Percentiles rank a stretch among this genome's conserved stretches.
These are phyloP conservation scores for Physella acuta DNA, from an alignment of 1,140 invertebrate genomes.

Conservation along the genomic window DNA sequence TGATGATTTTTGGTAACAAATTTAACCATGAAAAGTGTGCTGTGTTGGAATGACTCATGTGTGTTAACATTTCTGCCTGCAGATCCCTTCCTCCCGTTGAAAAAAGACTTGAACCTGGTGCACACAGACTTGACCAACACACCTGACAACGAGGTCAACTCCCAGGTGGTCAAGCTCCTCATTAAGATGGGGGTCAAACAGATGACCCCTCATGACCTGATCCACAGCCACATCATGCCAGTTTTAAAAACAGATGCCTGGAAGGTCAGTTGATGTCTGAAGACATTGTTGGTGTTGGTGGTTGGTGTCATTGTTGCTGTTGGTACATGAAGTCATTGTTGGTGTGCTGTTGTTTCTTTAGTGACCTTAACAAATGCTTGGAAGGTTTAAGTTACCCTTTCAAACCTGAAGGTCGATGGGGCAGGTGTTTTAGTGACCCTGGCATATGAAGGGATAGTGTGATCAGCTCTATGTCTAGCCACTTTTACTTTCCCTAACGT, in stretches of 20 bases:
- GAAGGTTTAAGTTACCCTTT: too few species aligned
- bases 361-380: too few species aligned
- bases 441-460: too few species aligned
- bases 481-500: too few species aligned
- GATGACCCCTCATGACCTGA: constrained; percentile 47
- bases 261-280: constrained; percentile 36
- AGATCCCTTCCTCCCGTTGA: constrained; percentile 43
- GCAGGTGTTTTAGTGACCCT: too few species aligned
- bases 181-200: constrained; percentile 45
- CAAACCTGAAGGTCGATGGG: too few species aligned
- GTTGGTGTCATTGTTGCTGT: background rate
- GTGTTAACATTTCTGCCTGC: background rate
- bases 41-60: background rate
- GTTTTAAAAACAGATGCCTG: constrained; percentile 42
- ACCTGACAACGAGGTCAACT: constrained; percentile 49
- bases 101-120: constrained; percentile 49
- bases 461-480: too few species aligned
- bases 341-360: too few species aligned
- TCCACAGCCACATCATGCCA: constrained; percentile 55
- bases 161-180: constrained; percentile 50
- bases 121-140: constrained; percentile 39
- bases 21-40: too few species aligned
- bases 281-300: background rate
- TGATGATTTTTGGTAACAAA: too few species aligned
- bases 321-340: too few species aligned